A percentile compares a stretch with the other conserved stretches of the same genome.
Evolutionary conservation across 2,113 vertebrate species (phyloP).

Genomic region (Hippolais icterina): DNA sequence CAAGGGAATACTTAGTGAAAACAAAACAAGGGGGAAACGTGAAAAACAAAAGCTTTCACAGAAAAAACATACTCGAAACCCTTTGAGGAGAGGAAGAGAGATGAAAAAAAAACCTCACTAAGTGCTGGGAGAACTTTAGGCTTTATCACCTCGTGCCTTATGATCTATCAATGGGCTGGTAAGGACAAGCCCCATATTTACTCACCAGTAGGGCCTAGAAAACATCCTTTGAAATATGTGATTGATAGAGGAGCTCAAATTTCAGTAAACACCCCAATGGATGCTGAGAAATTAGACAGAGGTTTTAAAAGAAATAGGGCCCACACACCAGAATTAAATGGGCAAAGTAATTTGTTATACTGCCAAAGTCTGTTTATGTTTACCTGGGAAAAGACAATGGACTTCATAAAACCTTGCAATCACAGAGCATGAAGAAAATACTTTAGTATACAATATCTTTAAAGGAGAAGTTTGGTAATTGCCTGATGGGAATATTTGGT

Average conservation of each 20-base stretch:
- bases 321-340: neutral
- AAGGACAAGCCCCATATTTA: neutral
- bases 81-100: neutral
- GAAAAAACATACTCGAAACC: neutral
- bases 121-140: neutral
- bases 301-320: neutral
- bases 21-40: neutral
- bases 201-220: neutral
- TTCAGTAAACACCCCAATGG: neutral
- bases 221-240: neutral
- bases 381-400: neutral
- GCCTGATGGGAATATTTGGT: neutral
- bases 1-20: neutral
- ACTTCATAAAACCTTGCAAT: neutral
- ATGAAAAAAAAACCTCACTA: neutral
- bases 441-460: neutral
- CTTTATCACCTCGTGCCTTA: neutral
- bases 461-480: neutral
- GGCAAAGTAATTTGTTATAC: neutral
- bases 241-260: neutral
- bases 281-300: neutral
- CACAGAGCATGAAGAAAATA: neutral
- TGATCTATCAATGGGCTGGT: neutral
- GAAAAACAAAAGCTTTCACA: neutral
- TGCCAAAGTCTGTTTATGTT: neutral